These are phyloP conservation scores for Glareola pratincola DNA, from an alignment of 2,113 vertebrate species.

Conservation along the genomic window DNA sequence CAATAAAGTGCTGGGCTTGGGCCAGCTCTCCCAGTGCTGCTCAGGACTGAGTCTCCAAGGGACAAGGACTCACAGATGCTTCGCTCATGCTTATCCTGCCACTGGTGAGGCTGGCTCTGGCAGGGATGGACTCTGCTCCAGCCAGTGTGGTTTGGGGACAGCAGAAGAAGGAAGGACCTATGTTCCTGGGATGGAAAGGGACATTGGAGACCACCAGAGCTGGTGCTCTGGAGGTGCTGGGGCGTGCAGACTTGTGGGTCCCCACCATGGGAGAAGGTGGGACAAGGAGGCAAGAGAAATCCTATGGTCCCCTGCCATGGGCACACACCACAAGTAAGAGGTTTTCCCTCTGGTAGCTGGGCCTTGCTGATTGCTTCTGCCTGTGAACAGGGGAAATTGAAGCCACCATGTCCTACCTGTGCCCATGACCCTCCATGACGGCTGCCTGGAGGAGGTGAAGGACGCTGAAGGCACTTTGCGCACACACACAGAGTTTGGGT, in stretches of 20 bases:
- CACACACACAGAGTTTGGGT: background rate
- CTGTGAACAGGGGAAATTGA: accelerated
- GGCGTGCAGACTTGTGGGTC: background rate
- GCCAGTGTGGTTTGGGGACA: background rate
- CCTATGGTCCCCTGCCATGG: accelerated
- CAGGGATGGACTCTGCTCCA: background rate
- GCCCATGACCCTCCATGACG: accelerated
- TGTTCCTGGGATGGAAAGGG: background rate
- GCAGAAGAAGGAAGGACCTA: background rate
- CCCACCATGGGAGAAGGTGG: background rate
- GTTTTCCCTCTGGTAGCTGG: background rate
- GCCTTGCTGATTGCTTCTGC: background rate
- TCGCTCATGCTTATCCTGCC: background rate
- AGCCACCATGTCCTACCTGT: background rate
- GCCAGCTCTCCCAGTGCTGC: background rate
- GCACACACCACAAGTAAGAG: accelerated
- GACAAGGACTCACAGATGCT: background rate
- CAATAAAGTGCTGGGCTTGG: background rate
- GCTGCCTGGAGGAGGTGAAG: background rate
- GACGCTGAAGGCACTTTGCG: background rate
- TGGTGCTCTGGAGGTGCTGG: background rate
- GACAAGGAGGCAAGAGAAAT: background rate
- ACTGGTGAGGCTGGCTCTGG: background rate
- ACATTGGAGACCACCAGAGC: background rate
- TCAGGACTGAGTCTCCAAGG: background rate